Evolutionary conservation across 2,888 invertebrate genomes (phyloP).

Genomic region (Geophilus truncorum): DNA sequence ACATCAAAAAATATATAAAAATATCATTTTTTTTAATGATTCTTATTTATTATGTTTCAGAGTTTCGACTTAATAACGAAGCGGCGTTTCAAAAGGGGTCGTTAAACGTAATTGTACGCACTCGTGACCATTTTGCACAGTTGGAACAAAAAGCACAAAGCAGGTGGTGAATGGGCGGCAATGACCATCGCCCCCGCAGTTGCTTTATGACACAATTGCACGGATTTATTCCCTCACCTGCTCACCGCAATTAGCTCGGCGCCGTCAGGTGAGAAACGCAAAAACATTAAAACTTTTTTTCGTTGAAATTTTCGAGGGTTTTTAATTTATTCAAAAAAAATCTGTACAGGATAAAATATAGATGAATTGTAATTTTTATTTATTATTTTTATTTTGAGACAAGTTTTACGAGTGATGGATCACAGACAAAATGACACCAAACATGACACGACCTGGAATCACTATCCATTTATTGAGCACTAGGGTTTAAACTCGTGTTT

Average conservation of each 20-base stretch:
- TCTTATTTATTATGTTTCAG: not conserved
- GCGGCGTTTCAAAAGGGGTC: not conserved
- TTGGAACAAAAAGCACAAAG: not conserved
- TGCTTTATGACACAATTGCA: constrained; percentile 14
- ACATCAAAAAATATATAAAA: not conserved
- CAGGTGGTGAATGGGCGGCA: constrained; percentile 13
- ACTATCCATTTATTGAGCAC: constrained; percentile 27
- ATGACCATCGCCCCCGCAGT: constrained; percentile 25
- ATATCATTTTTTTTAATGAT: not conserved
- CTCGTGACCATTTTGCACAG: not conserved
- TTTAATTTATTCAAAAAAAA: constrained; percentile 18
- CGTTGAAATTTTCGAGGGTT: constrained; percentile 19
- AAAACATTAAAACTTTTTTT: not conserved
- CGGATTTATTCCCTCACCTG: constrained; percentile 25
- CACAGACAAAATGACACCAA: constrained; percentile 24
- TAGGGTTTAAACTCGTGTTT: not conserved
- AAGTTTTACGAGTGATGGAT: constrained; percentile 21
- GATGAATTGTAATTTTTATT: too few species aligned
- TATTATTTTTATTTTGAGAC: constrained; percentile 13
- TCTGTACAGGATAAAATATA: constrained; percentile 27
- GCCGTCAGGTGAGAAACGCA: not conserved
- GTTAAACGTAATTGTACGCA: not conserved
- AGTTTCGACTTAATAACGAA: not conserved
- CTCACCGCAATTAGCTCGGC: constrained; percentile 7
- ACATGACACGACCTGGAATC: constrained; percentile 21